A percentile compares a stretch with the other conserved stretches of the same genome.
Evolutionary conservation across 2,797 vertebrate species (phyloP).

Genomic region (Amblyopsis hoosieri): DNA sequence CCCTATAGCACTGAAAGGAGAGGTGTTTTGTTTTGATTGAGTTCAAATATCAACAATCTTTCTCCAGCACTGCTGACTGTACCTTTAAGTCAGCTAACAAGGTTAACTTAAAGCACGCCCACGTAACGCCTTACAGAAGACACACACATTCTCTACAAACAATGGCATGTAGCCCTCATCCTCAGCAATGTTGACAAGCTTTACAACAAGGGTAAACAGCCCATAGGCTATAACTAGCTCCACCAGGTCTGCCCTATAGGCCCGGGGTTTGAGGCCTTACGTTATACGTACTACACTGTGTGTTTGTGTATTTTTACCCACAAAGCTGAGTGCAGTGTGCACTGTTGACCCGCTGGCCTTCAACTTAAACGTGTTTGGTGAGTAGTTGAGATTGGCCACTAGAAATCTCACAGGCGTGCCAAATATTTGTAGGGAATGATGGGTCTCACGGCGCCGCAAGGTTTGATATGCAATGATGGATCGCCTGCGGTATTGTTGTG

Average conservation of each 20-base stretch:
- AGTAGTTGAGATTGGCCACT: slow-evolving; percentile 10
- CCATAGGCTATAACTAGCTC: not conserved
- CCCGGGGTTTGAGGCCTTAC: not conserved
- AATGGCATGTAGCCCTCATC: not conserved
- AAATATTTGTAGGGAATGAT: slow-evolving; percentile 28
- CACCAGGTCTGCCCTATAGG: not conserved
- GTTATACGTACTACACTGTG: not conserved
- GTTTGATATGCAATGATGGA: slow-evolving; percentile 40
- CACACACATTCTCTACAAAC: not conserved
- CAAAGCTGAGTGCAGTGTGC: not conserved
- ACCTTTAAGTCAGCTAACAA: not conserved
- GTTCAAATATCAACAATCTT: too few species aligned
- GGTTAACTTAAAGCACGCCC: not conserved
- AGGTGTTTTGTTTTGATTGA: too few species aligned
- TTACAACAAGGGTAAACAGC: too few species aligned
- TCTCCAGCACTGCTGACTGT: too few species aligned
- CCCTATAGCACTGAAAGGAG: too few species aligned
- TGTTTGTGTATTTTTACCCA: slow-evolving; percentile 2
- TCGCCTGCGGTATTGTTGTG: slow-evolving; percentile 42
- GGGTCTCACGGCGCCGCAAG: slow-evolving; percentile 13
- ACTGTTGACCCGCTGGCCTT: not conserved
- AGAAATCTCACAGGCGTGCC: slow-evolving; percentile 22
- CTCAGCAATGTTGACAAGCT: not conserved
- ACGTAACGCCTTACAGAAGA: not conserved
- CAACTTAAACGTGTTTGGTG: not conserved